Evolutionary conservation across 2,888 invertebrate species (phyloP).

Genomic region (Nesidiocoris tenuis): DNA sequence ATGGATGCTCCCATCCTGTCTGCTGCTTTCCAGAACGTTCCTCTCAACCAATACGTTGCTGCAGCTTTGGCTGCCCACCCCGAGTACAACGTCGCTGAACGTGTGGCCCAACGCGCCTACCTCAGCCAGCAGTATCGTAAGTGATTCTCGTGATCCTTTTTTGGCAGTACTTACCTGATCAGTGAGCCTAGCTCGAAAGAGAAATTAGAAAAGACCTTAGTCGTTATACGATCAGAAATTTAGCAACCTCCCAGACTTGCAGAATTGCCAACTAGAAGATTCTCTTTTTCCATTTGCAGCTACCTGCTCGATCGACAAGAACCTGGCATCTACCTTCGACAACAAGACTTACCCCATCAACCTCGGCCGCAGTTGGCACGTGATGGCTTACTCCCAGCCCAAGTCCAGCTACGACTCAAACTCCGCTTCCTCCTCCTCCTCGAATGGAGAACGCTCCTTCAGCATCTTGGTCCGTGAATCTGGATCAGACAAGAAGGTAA

Average conservation of each 20-base stretch:
- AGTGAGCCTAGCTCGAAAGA: no score
- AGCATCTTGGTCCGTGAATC: conserved; percentile 53
- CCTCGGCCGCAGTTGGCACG: conserved; percentile 62
- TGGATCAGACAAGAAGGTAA: conserved; percentile 52
- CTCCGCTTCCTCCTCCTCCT: conserved; percentile 14
- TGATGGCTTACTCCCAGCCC: conserved; percentile 36
- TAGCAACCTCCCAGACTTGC: no score
- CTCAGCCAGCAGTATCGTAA: conserved; percentile 61
- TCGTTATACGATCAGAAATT: no score
- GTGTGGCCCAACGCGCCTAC: conserved; percentile 55
- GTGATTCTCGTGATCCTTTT: no score
- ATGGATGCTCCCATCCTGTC: conserved; percentile 56
- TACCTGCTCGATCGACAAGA: conserved; percentile 64
- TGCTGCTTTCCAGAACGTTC: conserved; percentile 57
- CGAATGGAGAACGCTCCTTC: conserved; percentile 38
- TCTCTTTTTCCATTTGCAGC: conserved; percentile 57
- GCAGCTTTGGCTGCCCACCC: conserved; percentile 59
- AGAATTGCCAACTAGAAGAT: no score
- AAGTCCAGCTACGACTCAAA: conserved; percentile 17
- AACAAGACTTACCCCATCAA: conserved; percentile 62
- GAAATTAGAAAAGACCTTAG: no score
- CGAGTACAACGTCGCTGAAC: conserved; percentile 55
- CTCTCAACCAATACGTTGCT: conserved; percentile 55
- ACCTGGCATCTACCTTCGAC: conserved; percentile 65
- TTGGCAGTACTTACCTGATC: no score